A percentile compares a stretch with the other conserved stretches of the same genome.
phyloP scores from a whole-genome alignment of 2,888 invertebrate genomes.

The Calameuta idolon region DNA sequence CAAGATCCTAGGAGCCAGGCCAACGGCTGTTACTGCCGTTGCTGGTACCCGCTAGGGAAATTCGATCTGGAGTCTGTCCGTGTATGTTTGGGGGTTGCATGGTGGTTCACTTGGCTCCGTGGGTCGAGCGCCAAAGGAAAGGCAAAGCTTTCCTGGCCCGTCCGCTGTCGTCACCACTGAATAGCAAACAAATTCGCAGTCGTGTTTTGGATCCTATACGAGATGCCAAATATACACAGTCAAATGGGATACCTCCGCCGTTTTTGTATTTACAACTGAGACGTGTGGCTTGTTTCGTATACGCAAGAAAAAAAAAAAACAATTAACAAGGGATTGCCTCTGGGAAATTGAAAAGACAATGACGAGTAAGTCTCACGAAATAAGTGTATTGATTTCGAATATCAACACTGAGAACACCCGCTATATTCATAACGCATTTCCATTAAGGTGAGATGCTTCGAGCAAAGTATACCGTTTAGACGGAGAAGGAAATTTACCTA shows the following conservation, averaged over 20 bases:
- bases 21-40: neutral
- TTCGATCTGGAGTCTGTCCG: constrained; percentile 59
- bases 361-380: neutral
- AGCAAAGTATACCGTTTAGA: neutral
- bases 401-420: neutral
- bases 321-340: neutral
- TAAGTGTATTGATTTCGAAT: neutral
- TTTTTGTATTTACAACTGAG: neutral
- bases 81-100: constrained; percentile 55
- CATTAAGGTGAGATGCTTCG: neutral
- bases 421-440: neutral
- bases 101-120: constrained; percentile 24
- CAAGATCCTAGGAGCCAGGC: neutral
- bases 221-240: constrained; percentile 5
- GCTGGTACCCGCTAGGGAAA: constrained; percentile 56
- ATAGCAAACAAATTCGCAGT: constrained; percentile 22
- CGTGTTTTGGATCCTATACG: constrained; percentile 1
- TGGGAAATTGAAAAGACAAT: neutral
- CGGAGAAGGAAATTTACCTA: neutral
- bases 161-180: constrained; percentile 7
- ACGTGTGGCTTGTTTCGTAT: neutral
- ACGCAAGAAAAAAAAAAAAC: neutral
- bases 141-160: constrained; percentile 19
- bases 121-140: constrained; percentile 23
- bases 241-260: neutral